These are phyloP conservation scores for Embidobia sp. DNA, from an alignment of 2,888 invertebrate genomes.

Conservation along the genomic window DNA sequence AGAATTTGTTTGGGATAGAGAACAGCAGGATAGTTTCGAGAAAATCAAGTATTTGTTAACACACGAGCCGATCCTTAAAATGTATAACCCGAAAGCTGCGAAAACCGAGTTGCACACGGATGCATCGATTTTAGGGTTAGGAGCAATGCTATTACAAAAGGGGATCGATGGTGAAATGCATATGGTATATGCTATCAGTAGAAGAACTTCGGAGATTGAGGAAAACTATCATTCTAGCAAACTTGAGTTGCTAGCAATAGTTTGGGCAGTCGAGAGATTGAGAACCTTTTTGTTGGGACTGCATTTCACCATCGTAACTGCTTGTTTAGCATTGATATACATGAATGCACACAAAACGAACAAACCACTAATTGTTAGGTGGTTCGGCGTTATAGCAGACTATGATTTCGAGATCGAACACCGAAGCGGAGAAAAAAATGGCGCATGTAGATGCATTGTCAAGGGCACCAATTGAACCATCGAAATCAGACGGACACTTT, in stretches of 20 bases:
- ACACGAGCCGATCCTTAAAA: slow-evolving; percentile 48
- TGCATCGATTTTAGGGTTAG: slow-evolving; percentile 10
- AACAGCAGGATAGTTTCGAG: slow-evolving; percentile 62
- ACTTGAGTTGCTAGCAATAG: too few species aligned
- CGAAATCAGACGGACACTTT: too few species aligned
- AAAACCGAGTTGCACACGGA: slow-evolving; percentile 41
- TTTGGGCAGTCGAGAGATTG: too few species aligned
- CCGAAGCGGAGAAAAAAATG: too few species aligned
- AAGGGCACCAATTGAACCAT: too few species aligned
- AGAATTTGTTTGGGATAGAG: slow-evolving; percentile 47
- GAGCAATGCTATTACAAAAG: slow-evolving; percentile 55
- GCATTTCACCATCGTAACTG: slow-evolving; percentile 37
- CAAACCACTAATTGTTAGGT: slow-evolving; percentile 63
- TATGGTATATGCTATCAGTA: too few species aligned
- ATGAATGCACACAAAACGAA: slow-evolving; percentile 54
- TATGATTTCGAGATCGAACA: too few species aligned
- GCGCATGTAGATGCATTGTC: too few species aligned
- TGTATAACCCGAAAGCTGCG: slow-evolving; percentile 58
- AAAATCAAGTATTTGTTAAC: slow-evolving; percentile 51
- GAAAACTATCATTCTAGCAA: too few species aligned
- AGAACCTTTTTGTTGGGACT: slow-evolving; percentile 39
- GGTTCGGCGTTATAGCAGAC: slow-evolving; percentile 35
- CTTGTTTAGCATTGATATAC: slow-evolving; percentile 54
- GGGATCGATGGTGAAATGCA: slow-evolving; percentile 49
- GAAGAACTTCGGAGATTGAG: too few species aligned